Conservation (phyloP, 2,797 vertebrate species). For the Pantherophis vulpinus region DNA sequence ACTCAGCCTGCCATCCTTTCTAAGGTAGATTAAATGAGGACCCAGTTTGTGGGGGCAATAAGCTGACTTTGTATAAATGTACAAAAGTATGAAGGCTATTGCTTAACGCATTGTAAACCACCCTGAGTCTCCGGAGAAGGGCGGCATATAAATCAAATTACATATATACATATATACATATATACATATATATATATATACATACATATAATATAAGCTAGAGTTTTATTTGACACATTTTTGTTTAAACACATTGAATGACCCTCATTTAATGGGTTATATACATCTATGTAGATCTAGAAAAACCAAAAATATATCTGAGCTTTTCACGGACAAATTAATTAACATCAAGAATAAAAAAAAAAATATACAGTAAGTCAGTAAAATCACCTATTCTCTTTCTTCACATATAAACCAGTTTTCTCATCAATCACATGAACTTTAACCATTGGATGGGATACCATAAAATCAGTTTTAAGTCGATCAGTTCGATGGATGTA, state of each 20-base stretch:
- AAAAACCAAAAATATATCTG: accelerated
- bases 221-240: not conserved
- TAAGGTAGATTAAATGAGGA: too few species aligned
- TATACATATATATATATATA: too few species aligned
- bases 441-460: conserved; percentile 94
- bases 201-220: not conserved
- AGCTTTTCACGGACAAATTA: not conserved
- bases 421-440: conserved; percentile 88
- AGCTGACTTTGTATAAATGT: too few species aligned
- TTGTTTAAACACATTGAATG: not conserved
- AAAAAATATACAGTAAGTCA: conserved; percentile 21
- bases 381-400: conserved; percentile 84
- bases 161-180: too few species aligned
- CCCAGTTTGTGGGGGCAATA: too few species aligned
- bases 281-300: not conserved
- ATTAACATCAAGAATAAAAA: not conserved
- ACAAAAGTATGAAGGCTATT: too few species aligned
- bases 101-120: too few species aligned
- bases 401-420: conserved; percentile 88
- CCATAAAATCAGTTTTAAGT: conserved; percentile 85
- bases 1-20: too few species aligned
- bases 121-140: too few species aligned
- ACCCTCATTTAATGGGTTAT: not conserved
- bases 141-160: too few species aligned
- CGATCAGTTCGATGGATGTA: conserved; percentile 86